Conservation (phyloP, 2,113 vertebrate species). For the Rattus rattus region DNA sequence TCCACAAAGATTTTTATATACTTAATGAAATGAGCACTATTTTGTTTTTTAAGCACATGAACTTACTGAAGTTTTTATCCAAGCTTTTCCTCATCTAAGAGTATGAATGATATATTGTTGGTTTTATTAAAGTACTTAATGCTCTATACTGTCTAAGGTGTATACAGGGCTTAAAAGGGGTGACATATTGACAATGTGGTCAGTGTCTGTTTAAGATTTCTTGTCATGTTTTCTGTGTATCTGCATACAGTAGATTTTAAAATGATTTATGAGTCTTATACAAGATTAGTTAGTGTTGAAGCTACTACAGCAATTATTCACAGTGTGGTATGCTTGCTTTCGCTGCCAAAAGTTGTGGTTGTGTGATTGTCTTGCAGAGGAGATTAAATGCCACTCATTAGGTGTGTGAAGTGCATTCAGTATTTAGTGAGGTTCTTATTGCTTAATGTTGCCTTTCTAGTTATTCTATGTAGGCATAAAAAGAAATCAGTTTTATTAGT, state of each 20-base stretch:
- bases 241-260: conserved; percentile 28
- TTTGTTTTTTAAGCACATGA: conserved; percentile 53
- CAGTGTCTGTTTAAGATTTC: conserved; percentile 52
- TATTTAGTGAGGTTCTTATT: background rate
- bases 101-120: conserved; percentile 4
- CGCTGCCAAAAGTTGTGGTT: conserved; percentile 14
- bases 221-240: conserved; percentile 58
- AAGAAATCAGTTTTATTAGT: background rate
- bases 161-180: background rate
- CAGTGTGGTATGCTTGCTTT: conserved; percentile 40
- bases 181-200: conserved; percentile 41
- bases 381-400: conserved; percentile 48
- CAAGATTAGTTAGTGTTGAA: conserved; percentile 53
- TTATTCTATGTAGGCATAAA: background rate
- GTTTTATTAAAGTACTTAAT: conserved; percentile 48
- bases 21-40: background rate
- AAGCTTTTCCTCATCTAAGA: conserved; percentile 21
- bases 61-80: background rate
- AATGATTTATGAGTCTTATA: conserved; percentile 68
- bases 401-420: conserved; percentile 19
- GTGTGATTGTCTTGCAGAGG: background rate
- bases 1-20: background rate
- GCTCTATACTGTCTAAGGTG: conserved; percentile 29
- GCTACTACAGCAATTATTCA: conserved; percentile 59
- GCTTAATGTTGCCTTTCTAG: conserved; percentile 19